These are phyloP conservation scores for Nerophis lumbriciformis DNA, from an alignment of 2,113 vertebrate genomes.

Conservation along the genomic window DNA sequence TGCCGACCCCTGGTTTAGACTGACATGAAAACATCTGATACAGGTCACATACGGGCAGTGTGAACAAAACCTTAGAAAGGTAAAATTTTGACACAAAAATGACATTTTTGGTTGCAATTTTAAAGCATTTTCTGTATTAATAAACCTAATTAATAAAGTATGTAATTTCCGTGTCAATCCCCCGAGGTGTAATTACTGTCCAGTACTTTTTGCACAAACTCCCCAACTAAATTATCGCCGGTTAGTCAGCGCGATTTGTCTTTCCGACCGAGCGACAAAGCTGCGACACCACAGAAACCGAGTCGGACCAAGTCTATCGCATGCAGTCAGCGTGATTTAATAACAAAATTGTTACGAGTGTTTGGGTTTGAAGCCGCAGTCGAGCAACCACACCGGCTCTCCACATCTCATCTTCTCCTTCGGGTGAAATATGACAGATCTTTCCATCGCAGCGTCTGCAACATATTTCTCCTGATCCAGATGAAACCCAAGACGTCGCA, in stretches of 20 bases:
- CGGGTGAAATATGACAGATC: conserved; percentile 57
- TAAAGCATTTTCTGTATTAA: no score
- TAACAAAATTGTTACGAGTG: conserved; percentile 32
- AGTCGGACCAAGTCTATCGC: conserved; percentile 25
- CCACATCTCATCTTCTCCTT: conserved; percentile 21
- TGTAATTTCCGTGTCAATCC: no score
- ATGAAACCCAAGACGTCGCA: conserved; percentile 53
- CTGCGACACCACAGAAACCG: neutral
- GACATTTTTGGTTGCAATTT: no score
- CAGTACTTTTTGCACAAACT: neutral
- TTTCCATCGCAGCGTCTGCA: conserved; percentile 43
- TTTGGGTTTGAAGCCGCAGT: conserved; percentile 36
- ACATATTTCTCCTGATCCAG: conserved; percentile 55
- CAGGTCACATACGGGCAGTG: no score
- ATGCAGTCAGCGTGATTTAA: conserved; percentile 28
- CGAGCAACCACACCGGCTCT: conserved; percentile 44
- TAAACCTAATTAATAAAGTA: no score
- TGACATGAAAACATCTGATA: no score
- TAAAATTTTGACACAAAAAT: no score
- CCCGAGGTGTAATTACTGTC: neutral
- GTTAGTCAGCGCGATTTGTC: neutral
- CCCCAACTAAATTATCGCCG: conserved; percentile 9
- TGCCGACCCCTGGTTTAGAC: no score
- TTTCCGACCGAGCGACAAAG: neutral
- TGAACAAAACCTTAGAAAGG: no score